Evolutionary conservation across 64 coral and sea anemone species (phyloP).

Genomic region (Pocillopora damicornis): DNA sequence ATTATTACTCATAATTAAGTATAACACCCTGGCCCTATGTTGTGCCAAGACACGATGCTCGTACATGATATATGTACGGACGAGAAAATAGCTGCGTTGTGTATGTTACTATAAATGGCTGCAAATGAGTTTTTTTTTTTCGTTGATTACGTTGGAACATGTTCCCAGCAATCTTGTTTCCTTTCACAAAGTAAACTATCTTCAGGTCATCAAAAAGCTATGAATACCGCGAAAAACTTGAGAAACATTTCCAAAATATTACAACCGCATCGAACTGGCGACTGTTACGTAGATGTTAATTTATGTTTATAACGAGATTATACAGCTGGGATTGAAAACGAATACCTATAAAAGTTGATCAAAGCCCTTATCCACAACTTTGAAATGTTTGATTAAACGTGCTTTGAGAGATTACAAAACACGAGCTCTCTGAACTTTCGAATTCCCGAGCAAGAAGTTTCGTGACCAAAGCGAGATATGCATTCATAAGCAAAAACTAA

Average conservation of each 20-base stretch:
- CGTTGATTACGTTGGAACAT: not conserved
- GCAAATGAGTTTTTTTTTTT: not conserved
- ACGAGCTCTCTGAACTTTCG: not conserved
- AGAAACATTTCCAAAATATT: slow-evolving; percentile 32
- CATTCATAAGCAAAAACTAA: slow-evolving; percentile 16
- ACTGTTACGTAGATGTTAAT: slow-evolving; percentile 32
- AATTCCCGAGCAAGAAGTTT: slow-evolving; percentile 30
- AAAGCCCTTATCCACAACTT: not conserved
- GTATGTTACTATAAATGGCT: not conserved
- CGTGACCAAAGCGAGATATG: slow-evolving; percentile 29
- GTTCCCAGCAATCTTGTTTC: not conserved
- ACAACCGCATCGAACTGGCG: slow-evolving; percentile 19
- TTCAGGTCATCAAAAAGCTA: not conserved
- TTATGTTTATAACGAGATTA: slow-evolving; percentile 31
- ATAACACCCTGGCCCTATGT: not conserved
- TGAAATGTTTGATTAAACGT: not conserved
- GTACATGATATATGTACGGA: not conserved
- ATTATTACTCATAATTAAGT: not conserved
- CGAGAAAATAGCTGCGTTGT: not conserved
- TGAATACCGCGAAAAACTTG: not conserved
- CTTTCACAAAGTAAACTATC: not conserved
- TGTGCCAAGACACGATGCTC: not conserved
- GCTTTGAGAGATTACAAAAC: not conserved
- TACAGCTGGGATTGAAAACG: not conserved
- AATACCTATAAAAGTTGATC: not conserved